A percentile compares a stretch with the other conserved stretches of the same genome.
Evolutionary conservation across 2,113 vertebrate species (phyloP).

Genomic region (Hemichromis elongatus): DNA sequence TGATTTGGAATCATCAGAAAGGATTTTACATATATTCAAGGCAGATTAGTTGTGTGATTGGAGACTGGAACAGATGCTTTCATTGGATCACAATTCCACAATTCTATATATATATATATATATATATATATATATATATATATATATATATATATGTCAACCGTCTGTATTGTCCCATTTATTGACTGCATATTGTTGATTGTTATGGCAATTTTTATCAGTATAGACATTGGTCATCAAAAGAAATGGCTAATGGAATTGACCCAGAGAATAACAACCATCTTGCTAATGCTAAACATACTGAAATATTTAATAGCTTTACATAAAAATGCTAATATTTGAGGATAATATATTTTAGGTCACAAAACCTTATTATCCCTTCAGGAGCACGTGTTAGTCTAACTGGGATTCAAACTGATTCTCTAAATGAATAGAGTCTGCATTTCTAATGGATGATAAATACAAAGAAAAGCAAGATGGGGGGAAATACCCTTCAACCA

Average conservation of each 20-base stretch:
- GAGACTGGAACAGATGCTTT: background rate
- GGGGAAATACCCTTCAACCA: background rate
- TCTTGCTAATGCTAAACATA: background rate
- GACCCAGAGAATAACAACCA: background rate
- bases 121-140: fast-evolving
- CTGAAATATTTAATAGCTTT: background rate
- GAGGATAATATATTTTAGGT: background rate
- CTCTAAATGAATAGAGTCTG: background rate
- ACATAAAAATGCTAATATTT: background rate
- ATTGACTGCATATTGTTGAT: background rate
- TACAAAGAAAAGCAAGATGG: background rate
- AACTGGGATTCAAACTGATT: background rate
- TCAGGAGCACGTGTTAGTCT: background rate
- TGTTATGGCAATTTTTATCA: background rate
- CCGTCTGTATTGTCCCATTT: background rate
- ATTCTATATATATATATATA: too few species aligned
- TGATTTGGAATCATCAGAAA: background rate
- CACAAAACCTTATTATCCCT: background rate
- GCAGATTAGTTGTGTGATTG: background rate
- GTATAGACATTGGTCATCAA: background rate
- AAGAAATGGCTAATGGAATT: background rate
- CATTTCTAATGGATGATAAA: background rate
- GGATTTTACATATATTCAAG: background rate
- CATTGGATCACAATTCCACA: background rate
- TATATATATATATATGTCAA: too few species aligned